Percentiles rank a stretch among this genome's conserved stretches.
Conservation (phyloP, 1,140 invertebrate species). For the Druon quercuslanigerum region DNA sequence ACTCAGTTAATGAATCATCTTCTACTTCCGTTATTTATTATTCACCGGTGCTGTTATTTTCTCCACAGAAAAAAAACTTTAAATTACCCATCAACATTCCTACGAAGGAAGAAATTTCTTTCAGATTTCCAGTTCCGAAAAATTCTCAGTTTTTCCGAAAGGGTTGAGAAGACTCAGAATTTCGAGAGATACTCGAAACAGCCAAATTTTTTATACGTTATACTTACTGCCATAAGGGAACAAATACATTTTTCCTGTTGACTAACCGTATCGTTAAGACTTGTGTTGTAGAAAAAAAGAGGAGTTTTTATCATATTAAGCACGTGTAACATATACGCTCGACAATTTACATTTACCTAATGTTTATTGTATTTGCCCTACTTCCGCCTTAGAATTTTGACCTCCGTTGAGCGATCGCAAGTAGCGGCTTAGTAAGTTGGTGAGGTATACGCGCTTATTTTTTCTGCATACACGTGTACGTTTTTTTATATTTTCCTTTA, state of each 20-base stretch:
- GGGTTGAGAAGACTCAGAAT: slow-evolving; percentile 42
- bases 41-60: slow-evolving; percentile 24
- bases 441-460: slow-evolving; percentile 58
- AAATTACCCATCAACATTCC: slow-evolving; percentile 37
- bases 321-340: background rate
- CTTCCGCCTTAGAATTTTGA: slow-evolving; percentile 53
- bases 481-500: slow-evolving; percentile 68
- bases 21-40: slow-evolving; percentile 33
- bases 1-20: background rate
- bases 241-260: slow-evolving; percentile 57
- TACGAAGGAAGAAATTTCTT: slow-evolving; percentile 34
- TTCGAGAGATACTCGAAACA: slow-evolving; percentile 59
- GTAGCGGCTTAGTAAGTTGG: slow-evolving; percentile 55
- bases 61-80: slow-evolving; percentile 14
- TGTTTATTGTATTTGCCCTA: slow-evolving; percentile 46
- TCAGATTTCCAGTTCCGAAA: slow-evolving; percentile 34
- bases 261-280: slow-evolving; percentile 51
- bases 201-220: slow-evolving; percentile 57
- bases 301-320: slow-evolving; percentile 36
- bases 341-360: slow-evolving; percentile 20
- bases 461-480: slow-evolving; percentile 53
- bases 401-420: slow-evolving; percentile 43
- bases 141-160: slow-evolving; percentile 28
- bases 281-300: slow-evolving; percentile 40
- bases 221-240: slow-evolving; percentile 65